These are phyloP conservation scores for Garrulus glandarius DNA, from an alignment of 2,797 vertebrate species.

Conservation along the genomic window DNA sequence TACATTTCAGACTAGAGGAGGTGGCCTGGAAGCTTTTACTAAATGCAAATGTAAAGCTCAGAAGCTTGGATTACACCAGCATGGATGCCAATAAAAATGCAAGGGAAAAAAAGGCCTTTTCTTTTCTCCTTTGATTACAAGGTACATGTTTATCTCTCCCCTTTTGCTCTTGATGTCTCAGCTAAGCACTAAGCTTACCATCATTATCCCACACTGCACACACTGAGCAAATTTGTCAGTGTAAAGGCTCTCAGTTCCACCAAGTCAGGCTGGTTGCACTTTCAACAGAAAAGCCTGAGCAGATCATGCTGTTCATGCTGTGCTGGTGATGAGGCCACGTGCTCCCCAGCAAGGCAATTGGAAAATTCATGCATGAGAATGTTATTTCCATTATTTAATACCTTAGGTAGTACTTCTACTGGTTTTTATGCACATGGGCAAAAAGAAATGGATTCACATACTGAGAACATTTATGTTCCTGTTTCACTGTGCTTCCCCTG, in stretches of 20 bases:
- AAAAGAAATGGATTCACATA: not conserved
- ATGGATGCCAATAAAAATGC: not conserved
- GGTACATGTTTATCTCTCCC: not conserved
- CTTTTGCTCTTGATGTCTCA: not conserved
- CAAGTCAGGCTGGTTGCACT: not conserved
- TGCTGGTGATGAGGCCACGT: not conserved
- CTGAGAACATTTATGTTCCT: not conserved
- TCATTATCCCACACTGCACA: not conserved
- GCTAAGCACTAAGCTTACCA: not conserved
- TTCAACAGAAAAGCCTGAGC: not conserved
- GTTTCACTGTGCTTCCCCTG: not conserved
- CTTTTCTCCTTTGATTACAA: not conserved
- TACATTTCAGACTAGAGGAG: not conserved
- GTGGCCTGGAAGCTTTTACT: not conserved
- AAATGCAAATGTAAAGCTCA: not conserved
- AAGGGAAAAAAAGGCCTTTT: not conserved
- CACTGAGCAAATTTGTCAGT: not conserved
- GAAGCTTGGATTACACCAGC: not conserved
- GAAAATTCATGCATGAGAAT: not conserved
- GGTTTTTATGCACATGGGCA: not conserved
- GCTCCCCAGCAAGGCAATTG: not conserved
- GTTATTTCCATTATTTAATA: not conserved
- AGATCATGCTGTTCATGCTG: not conserved
- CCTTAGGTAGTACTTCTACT: not conserved
- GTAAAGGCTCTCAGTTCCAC: not conserved